Conservation (phyloP, 2,888 invertebrate species). For the Deroplatys truncata region DNA sequence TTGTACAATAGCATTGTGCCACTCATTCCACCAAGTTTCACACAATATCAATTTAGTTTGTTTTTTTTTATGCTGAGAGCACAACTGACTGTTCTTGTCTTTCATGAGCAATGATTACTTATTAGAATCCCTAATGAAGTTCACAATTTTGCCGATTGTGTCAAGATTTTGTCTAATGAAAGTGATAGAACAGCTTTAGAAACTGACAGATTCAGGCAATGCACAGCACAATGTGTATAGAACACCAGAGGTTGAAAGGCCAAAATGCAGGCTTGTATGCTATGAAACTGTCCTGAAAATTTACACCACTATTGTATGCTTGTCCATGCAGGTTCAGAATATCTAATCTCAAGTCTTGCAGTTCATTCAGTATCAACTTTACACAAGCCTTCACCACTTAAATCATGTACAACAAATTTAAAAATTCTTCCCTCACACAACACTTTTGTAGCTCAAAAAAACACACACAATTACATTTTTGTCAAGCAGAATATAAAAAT, state of each 20-base stretch:
- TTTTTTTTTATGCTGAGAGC: too few species aligned
- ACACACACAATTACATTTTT: neutral
- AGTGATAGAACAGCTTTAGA: neutral
- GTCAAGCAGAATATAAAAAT: neutral
- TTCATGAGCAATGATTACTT: too few species aligned
- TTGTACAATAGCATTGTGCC: too few species aligned
- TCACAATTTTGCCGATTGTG: too few species aligned
- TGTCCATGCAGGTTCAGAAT: neutral
- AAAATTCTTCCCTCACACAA: neutral
- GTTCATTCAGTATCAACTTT: too few species aligned
- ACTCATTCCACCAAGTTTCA: too few species aligned
- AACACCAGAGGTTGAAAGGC: neutral
- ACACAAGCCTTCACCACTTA: too few species aligned
- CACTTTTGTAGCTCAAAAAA: neutral
- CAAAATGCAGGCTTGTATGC: neutral
- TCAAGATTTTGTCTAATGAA: too few species aligned
- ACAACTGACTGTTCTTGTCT: too few species aligned
- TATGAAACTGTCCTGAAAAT: neutral
- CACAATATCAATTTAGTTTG: too few species aligned
- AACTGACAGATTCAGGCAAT: neutral
- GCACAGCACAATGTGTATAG: neutral
- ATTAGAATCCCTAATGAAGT: too few species aligned
- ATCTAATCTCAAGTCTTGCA: too few species aligned
- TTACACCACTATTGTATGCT: neutral
- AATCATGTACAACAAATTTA: neutral